Base-by-base conservation (phyloP, 2,888 invertebrate species). In the Drosophila setosimentum region DNA sequence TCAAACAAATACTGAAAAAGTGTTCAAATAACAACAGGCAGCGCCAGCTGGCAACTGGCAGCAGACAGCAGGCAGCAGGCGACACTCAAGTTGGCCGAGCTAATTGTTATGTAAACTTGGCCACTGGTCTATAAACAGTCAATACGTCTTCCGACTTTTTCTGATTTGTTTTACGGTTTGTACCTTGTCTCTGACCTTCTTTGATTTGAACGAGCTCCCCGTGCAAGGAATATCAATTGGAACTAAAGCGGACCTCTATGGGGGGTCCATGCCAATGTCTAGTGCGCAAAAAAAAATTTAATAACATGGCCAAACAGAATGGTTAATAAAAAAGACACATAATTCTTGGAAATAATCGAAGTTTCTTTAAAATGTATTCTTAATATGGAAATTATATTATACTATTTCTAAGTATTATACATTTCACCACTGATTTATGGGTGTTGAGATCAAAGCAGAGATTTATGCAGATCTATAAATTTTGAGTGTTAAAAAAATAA, bases 61-160 rank as follows among this genome's bases (percentile, higher is more conserved):
- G 27, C 37, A 1, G 32, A 24, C 16, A 18, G 45, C 27, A n/a
- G 37, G 7, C 27, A 24, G 24, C 18, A 18, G 42, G 30, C 27
- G 32, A 35, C 51, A 24, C 13, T 21, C 16, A 24, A 8, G 55
- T 55, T 40, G 37, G 13, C 13, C 73, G 33, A 27, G 54, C 84
- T 87, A 84, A 89, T 87, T 84, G 82, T 64, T 84, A 89, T 89
- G 89, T 87, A 67, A 54, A 70, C 86, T 74, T 71, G 60, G 70
- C 65, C 58, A 57, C 68, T 48, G 80, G 69, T 58, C 69, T 71
- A 64, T 30, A 73, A 66, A 64, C 33, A 24, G 48, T 58, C 40
- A 51, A 73, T 70, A 57, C 21, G 21, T 42, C 54, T 35, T 24
- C 33, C 24, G 27, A 37, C 35, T 59, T 57, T 40, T n/a, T 35